phyloP scores from a whole-genome alignment of 2,888 invertebrate genomes.

The Eristalinus aeneus region DNA sequence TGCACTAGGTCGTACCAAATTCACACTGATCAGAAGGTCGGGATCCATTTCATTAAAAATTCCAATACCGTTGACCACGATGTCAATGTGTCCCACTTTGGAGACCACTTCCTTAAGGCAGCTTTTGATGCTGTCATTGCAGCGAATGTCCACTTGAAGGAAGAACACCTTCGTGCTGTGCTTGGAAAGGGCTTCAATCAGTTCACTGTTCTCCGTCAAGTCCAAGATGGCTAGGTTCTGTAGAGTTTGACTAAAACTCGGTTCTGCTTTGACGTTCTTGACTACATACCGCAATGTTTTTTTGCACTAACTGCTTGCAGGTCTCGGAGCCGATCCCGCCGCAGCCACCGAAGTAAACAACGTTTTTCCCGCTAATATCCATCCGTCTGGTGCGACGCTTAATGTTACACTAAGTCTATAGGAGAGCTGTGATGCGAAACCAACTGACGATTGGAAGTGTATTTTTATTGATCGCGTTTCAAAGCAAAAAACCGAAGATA shows the following conservation, averaged over 20 bases:
- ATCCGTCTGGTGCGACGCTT: background rate
- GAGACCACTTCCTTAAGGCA: constrained; percentile 74
- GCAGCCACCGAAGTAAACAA: constrained; percentile 76
- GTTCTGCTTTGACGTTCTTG: background rate
- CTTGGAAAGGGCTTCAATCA: constrained; percentile 76
- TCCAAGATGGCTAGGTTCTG: constrained; percentile 77
- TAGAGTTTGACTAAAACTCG: background rate
- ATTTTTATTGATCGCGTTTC: too few species aligned
- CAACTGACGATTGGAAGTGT: too few species aligned
- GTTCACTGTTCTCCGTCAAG: constrained; percentile 76
- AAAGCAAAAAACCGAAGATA: too few species aligned
- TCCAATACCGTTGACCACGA: constrained; percentile 73
- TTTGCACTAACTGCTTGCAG: constrained; percentile 75
- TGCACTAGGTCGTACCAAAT: constrained; percentile 74
- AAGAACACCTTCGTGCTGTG: constrained; percentile 74
- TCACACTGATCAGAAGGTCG: constrained; percentile 76
- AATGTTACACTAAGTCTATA: background rate
- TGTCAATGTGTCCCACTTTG: constrained; percentile 51
- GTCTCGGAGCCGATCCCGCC: constrained; percentile 76
- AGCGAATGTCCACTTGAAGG: constrained; percentile 75
- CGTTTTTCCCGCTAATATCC: constrained; percentile 76
- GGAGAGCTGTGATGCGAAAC: background rate
- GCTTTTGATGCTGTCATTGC: constrained; percentile 73
- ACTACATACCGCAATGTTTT: constrained; percentile 73
- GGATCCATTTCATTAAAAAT: constrained; percentile 77